These are phyloP conservation scores for Phymastichus coffea DNA, from an alignment of 1,140 invertebrate species.

Conservation along the genomic window DNA sequence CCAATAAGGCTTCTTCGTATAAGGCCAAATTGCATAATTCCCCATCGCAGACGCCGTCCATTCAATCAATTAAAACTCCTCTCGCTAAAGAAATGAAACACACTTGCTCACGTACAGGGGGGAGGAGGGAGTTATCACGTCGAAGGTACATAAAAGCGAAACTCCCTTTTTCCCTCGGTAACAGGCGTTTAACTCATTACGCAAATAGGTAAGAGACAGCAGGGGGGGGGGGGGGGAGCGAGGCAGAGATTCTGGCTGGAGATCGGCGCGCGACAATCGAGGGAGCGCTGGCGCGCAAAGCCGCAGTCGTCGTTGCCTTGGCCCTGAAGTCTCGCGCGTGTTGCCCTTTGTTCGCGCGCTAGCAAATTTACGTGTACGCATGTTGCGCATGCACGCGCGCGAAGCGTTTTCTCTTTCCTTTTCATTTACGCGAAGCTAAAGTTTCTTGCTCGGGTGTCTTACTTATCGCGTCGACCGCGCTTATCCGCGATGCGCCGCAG, in stretches of 20 bases:
- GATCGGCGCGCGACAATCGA: background rate
- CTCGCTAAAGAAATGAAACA: background rate
- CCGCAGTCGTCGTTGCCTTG: too few relatives aligned
- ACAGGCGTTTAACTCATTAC: conserved; percentile 11
- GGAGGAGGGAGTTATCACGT: background rate
- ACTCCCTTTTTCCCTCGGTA: background rate
- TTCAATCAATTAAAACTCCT: background rate
- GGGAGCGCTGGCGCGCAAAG: too few relatives aligned
- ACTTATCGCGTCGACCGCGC: background rate
- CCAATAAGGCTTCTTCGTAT: too few relatives aligned
- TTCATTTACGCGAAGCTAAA: conserved; percentile 18
- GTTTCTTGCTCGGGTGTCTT: background rate
- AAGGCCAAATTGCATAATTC: too few relatives aligned
- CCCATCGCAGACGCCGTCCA: background rate
- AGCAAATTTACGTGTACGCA: background rate
- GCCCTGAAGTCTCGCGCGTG: conserved; percentile 32
- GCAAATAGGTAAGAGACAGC: background rate
- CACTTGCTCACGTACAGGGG: too few relatives aligned
- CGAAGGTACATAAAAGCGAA: conserved; percentile 6
- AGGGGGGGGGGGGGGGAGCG: background rate
- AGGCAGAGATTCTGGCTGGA: background rate
- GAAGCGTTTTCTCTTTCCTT: conserved; percentile 21
- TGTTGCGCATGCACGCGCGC: conserved; percentile 8
- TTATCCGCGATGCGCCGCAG: background rate
- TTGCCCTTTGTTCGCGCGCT: conserved; percentile 21